Evolutionary conservation across 2,888 invertebrate genomes (phyloP), one percentile per base, ranked within the genome.

Genomic region (Azorinus chamasolen): DNA sequence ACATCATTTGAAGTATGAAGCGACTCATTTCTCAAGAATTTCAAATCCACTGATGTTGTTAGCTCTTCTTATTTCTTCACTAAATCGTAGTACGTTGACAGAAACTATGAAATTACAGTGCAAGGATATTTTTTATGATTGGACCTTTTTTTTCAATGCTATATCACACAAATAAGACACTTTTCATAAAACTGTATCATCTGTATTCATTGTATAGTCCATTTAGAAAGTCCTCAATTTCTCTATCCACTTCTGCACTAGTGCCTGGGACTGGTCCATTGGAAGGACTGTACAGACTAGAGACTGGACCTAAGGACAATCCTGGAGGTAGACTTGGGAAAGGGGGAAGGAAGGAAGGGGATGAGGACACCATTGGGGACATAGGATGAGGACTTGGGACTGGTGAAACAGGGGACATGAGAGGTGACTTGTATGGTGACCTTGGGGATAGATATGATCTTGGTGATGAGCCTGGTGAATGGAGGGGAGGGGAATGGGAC

Each of bases 221-320:
- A 55, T 88, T 82, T 18, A 89, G 74, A 59, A 89, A 89, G 24
- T 89, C 88, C 54, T 89, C 89, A 66, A 89, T 88, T 72, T 89
- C 89, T 16, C 84, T 64, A 57, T 89, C 89, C 16, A 55, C 55
- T 6, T 85, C 87, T 18, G 72, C 72, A 48, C 66, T 70, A 39
- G 64, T 55, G 46, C 75, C 53, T 51, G 62, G 59, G 6, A 48
- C 37, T 6, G 63, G 25, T 18, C 27, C 25, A 25, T 51, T 55
- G 18, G 62, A 5, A 6, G 58, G 37, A 59, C 48, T 51, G 18
- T 39, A 70, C 25, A 66, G 20, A 41, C 48, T 70, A 20, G 72
- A 45, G 25, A 71, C 24, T 2, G 77, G 71, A 10, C 32, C 32
- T 12, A 74, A 58, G 8, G 77, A 58, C 18, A 77, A 53, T 6